Evolutionary conservation across 2,113 vertebrate species (phyloP), one percentile per base, ranked within the genome.

Genomic region (Chionomys nivalis): DNA sequence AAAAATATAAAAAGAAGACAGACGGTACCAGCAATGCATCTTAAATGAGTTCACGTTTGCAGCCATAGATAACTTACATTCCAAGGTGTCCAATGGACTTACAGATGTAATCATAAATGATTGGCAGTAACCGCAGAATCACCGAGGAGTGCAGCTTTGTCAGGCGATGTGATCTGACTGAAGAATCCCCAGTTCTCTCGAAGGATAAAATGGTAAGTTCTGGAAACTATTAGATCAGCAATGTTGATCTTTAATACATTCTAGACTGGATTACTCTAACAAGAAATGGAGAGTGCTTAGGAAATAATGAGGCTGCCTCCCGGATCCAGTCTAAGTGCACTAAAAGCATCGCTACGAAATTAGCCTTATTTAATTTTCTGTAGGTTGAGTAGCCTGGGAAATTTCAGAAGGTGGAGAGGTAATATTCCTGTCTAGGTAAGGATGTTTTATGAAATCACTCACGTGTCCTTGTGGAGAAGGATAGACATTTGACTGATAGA

Each of bases 1-100:
- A 93, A 83, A 95, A 73, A 95, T 92, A 58, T 36, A 93, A 96
- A 73, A 92, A 72, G 39, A 24, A 94, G 2, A 90, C 44, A 77
- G 90, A 94, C 86, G 91, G 94, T 88, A 77, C 44, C 81, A 92
- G 28, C 44, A 42, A 86, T 88, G 90, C 89, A 87, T 93, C 93
- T 95, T 92, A 96, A 95, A 95, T 70, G 44, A 97, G 82, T 96
- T 90, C 72, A 73, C 44, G 85, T 95, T 96, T 96, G 81, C 82
- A 93, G 90, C 17, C 90, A 88, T 73, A 92, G 85, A 94, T 52
- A 96, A 94, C 95, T 92, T 76, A 61, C 58, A 86, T 94, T 55
- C 24, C 66, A 68, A 42, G 58, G 85, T 94, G 68, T 77, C 72
- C 89, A 88, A 92, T 91, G 49, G 72, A 73, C 42, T 93, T 90